Percentiles rank a stretch among this genome's conserved stretches.
phyloP scores from a whole-genome alignment of 2,888 invertebrate species.

The Elaeidobius kamerunicus region DNA sequence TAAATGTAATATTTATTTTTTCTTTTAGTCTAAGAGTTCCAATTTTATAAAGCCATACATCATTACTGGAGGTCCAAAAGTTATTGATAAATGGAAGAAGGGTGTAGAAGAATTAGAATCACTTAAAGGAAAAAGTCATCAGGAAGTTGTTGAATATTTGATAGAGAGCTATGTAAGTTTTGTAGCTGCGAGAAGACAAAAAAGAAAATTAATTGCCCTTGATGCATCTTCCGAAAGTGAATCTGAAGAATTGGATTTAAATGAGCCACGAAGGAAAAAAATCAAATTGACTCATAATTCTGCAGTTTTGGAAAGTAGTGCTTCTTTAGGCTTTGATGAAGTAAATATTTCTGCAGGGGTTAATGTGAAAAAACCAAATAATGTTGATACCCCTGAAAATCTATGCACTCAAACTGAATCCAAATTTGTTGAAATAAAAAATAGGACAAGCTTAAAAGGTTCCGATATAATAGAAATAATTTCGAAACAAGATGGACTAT shows the following conservation, averaged over 20 bases:
- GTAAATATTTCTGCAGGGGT: slow-evolving; percentile 6
- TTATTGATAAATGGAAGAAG: slow-evolving; percentile 56
- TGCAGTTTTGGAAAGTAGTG: neutral
- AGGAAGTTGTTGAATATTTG: slow-evolving; percentile 9
- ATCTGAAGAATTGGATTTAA: slow-evolving; percentile 1
- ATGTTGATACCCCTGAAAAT: neutral
- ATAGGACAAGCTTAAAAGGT: neutral
- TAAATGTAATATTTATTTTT: neutral
- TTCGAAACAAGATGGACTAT: neutral
- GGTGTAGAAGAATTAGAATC: slow-evolving; percentile 76
- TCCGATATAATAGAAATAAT: neutral
- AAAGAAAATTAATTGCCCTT: slow-evolving; percentile 10
- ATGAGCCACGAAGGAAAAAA: slow-evolving; percentile 2
- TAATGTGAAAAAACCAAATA: too few relatives aligned
- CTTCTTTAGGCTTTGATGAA: slow-evolving; percentile 9
- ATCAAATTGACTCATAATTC: slow-evolving; percentile 3
- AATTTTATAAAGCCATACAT: slow-evolving; percentile 2
- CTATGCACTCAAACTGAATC: neutral
- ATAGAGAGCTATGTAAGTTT: slow-evolving; percentile 4
- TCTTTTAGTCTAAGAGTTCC: slow-evolving; percentile 23
- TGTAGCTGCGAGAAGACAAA: neutral
- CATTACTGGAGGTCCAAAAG: neutral
- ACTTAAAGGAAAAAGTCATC: slow-evolving; percentile 48
- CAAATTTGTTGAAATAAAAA: neutral
- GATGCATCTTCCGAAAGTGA: slow-evolving; percentile 8